Base-by-base conservation (phyloP, 2,113 vertebrate genomes). In the Callocephalon fimbriatum region DNA sequence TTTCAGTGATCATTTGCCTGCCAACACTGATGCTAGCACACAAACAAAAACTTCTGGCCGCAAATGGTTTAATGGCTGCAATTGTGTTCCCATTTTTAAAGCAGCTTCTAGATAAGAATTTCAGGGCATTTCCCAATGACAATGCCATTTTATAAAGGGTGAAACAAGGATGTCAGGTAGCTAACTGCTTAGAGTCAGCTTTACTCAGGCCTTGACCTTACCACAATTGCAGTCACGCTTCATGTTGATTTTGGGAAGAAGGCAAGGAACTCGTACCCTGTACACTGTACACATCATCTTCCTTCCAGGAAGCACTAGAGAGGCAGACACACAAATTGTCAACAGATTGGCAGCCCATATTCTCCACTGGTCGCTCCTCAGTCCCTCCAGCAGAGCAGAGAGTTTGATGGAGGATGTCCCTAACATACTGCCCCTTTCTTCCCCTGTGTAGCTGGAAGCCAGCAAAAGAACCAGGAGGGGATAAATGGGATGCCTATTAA, bases 181-280 rank as follows among this genome's bases (percentile, higher is more conserved):
- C 40, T 54, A n/a, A 58, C 38, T 27, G 12, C 27, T 91, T 62
- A 38, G 14, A 77, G 22, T 31, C 71, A 59, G 15, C 23, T 92
- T 80, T 42, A 37, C 38, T 47, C 48, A 61, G 38, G 3, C 37
- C n/a, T 59, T 29, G 15, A 42, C 47, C 12, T 62, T 51, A 87
- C 61, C 7, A 61, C 5, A 63, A 27, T 29, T 37, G 48, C 75
- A 73, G 14, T 0, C 0, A 75, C 6, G 1, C 22, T 35, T 90
- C 54, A 5, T 8, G 18, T 2, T 32, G 25, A 26, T 44, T 87
- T 66, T 5, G 10, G 25, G 48, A 77, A 58, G 12, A 38, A n/a
- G 18, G 54, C 31, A 35, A 62, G 47, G 19, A 73, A 76, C n/a
- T 80, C 18, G 3, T 10, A 38, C 15, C 44, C 32, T 42, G 20